These are phyloP conservation scores for Drosophila teissieri DNA, from an alignment of 1,140 invertebrate species.

Conservation along the genomic window DNA sequence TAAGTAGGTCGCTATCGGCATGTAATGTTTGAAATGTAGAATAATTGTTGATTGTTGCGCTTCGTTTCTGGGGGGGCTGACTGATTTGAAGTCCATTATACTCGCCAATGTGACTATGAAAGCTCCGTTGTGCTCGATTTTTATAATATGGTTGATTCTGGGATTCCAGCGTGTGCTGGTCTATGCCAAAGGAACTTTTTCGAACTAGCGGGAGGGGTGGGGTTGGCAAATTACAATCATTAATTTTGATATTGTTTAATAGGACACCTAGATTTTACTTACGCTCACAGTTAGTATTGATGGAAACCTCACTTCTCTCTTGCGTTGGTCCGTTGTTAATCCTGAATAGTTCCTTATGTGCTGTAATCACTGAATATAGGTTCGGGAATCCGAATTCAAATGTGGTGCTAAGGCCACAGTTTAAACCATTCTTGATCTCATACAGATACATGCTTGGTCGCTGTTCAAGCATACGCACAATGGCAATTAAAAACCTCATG, in stretches of 20 bases:
- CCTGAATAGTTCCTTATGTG: constrained; percentile 86
- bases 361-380: constrained; percentile 85
- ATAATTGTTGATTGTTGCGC: constrained; percentile 49
- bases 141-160: constrained; percentile 55
- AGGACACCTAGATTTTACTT: constrained; percentile 21
- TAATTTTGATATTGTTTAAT: background rate
- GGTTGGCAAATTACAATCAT: background rate
- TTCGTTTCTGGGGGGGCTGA: constrained; percentile 58
- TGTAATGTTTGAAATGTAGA: background rate
- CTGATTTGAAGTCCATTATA: constrained; percentile 45
- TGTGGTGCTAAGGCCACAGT: constrained; percentile 58
- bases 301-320: constrained; percentile 66
- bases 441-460: constrained; percentile 58
- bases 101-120: constrained; percentile 51
- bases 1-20: background rate
- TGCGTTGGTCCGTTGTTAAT: constrained; percentile 60
- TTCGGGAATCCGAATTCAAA: constrained; percentile 85
- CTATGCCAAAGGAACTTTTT: background rate
- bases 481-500: constrained; percentile 67
- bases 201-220: background rate
- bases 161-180: constrained; percentile 53
- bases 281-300: constrained; percentile 67
- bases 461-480: constrained; percentile 71
- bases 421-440: constrained; percentile 66
- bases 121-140: constrained; percentile 47